Conservation (phyloP, 92 coral and sea anemone genomes). For the Micromussa lordhowensis region DNA sequence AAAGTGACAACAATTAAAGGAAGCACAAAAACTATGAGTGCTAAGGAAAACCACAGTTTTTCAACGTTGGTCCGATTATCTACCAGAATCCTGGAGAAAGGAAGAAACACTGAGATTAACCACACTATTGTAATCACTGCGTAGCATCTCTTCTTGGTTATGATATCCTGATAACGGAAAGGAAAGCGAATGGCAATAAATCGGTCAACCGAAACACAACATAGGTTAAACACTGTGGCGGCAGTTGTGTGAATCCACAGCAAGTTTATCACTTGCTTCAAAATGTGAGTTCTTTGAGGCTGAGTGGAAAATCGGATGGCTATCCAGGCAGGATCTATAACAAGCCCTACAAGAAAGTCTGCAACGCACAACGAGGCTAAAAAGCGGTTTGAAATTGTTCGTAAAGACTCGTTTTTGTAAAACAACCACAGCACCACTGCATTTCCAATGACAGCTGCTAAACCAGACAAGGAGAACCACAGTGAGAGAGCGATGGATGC, state of each 20-base stretch:
- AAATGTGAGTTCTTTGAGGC: neutral
- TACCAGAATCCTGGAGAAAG: neutral
- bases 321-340: neutral
- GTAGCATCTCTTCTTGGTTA: conserved; percentile 3
- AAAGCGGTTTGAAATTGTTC: conserved; percentile 46
- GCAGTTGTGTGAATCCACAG: neutral
- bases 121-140: neutral
- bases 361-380: conserved; percentile 40
- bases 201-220: neutral
- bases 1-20: neutral
- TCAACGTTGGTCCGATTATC: neutral
- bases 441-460: conserved; percentile 24
- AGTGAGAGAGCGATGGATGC: neutral
- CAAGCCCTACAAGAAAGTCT: conserved; percentile 50
- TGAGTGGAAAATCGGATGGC: neutral
- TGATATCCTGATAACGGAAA: neutral
- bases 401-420: conserved; percentile 25
- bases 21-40: neutral
- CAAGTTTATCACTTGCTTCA: neutral
- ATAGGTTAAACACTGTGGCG: neutral
- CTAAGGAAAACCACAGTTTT: neutral
- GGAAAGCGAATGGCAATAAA: conserved; percentile 6
- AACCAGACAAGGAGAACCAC: neutral
- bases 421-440: conserved; percentile 14
- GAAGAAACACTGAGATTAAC: neutral